A percentile compares a stretch with the other conserved stretches of the same genome.
These are phyloP conservation scores for Dynastes tityus DNA, from an alignment of 2,888 invertebrate genomes.

Conservation along the genomic window DNA sequence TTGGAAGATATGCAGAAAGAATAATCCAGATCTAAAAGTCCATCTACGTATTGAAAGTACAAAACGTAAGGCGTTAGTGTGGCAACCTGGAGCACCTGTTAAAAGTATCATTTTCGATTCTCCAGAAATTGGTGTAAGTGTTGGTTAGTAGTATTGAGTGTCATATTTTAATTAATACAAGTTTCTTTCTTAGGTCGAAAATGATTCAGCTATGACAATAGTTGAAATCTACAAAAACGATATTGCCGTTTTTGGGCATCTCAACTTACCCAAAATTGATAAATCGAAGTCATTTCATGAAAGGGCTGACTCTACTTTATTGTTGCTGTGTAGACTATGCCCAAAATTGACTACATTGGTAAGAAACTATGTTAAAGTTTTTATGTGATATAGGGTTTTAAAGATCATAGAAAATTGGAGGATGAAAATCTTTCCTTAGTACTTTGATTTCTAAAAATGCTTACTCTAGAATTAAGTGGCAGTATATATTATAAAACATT, in stretches of 20 bases:
- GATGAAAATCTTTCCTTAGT: no score
- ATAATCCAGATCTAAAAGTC: constrained; percentile 77
- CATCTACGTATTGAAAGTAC: constrained; percentile 79
- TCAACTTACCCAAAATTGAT: constrained; percentile 78
- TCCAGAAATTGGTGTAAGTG: constrained; percentile 74
- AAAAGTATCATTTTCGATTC: constrained; percentile 78
- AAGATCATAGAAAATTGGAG: no score
- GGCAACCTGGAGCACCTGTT: constrained; percentile 82
- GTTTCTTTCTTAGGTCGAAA: constrained; percentile 67
- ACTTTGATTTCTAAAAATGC: no score
- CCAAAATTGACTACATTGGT: constrained; percentile 80
- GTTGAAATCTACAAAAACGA: constrained; percentile 78
- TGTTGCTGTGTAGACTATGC: constrained; percentile 80
- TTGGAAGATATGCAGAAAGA: constrained; percentile 72
- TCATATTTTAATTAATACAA: constrained; percentile 42
- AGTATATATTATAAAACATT: no score
- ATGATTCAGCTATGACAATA: constrained; percentile 73
- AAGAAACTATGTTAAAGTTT: constrained; percentile 59
- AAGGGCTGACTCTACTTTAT: constrained; percentile 79
- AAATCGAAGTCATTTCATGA: constrained; percentile 80
- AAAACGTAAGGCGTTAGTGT: constrained; percentile 75
- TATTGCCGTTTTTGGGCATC: constrained; percentile 79
- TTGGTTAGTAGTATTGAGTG: neutral
- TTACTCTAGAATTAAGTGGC: no score
- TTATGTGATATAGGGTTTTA: no score